These are phyloP conservation scores for Trachelipus rathkii DNA, from an alignment of 1,140 invertebrate species.

Conservation along the genomic window DNA sequence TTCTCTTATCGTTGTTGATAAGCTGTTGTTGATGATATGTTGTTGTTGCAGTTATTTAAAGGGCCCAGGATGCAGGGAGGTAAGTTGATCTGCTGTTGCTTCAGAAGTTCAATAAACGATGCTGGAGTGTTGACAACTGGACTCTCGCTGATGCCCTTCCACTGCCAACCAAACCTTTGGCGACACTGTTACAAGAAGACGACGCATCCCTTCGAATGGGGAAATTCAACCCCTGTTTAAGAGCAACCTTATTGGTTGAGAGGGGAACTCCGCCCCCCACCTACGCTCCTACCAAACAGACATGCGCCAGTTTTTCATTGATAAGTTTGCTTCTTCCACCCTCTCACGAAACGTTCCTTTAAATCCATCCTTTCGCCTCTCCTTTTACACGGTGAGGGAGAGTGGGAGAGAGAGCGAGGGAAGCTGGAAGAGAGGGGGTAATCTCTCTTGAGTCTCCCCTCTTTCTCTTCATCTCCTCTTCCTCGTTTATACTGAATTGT, in stretches of 20 bases:
- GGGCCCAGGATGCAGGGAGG: not conserved
- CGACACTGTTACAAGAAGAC: not conserved
- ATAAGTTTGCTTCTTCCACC: conserved; percentile 9
- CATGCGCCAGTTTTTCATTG: not conserved
- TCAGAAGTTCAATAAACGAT: not conserved
- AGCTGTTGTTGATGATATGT: not conserved
- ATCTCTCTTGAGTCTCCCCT: too few relatives aligned
- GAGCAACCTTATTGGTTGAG: not conserved
- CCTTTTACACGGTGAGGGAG: not conserved
- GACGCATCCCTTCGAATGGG: not conserved
- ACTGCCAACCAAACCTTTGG: not conserved
- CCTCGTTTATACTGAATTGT: not conserved
- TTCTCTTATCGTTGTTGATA: not conserved
- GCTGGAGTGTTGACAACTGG: not conserved
- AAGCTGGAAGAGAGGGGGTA: not conserved
- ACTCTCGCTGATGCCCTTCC: not conserved
- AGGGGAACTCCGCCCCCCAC: not conserved
- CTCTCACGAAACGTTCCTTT: not conserved
- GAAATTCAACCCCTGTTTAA: not conserved
- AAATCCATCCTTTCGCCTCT: not conserved
- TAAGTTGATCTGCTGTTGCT: not conserved
- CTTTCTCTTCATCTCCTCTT: too few relatives aligned
- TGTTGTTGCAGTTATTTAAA: not conserved
- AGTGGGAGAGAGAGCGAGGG: not conserved
- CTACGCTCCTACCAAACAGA: not conserved